Evolutionary conservation across 2,797 vertebrate genomes (phyloP), one percentile per base, ranked within the genome.

Genomic region (Pyrrhura leucotis): DNA sequence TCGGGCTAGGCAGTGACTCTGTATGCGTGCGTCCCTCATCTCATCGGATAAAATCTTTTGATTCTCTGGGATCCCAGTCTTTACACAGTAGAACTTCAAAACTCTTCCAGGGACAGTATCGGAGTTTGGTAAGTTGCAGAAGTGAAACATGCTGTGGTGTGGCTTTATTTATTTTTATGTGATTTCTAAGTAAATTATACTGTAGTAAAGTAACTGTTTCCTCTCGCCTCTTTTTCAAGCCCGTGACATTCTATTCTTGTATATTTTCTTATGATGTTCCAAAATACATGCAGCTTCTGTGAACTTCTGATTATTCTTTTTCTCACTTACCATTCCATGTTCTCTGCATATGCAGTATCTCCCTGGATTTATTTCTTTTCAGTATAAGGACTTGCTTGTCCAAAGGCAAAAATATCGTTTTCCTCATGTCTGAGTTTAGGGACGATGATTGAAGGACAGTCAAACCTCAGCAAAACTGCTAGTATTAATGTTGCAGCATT

Each of bases 1-100:
- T 99, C 37, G 99, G 99, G 40, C 98, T 99, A 92, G 99, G 99
- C 93, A 99, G 99, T 78, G 99, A 99, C 95, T 99, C 99, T 20
- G 99, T 99, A 97, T 99, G 99, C 6, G 97, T 98, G 59, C 99
- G 99, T 65, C 98, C 99, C 54, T 99, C 99, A 25, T 99, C 99
- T 88, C 99, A 98, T 85, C 98, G 99, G 85, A 99, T 99, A 97
- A 99, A 99, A 96, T 99, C 99, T 3, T 99, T 99, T 14, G 99
- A 99, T 98, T 99, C 99, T 9, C 98, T 99, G 95, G 99, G 98
- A 96, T 98, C 98, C 65, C 99, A 99, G 96, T 98, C 99, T 95
- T 98, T 98, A 37, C 98, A 99, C 87, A 98, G 98, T 51, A 98
- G 99, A 94, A 98, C 99, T 96, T 99, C 99, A 95, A 99, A 99